A percentile compares a stretch with the other conserved stretches of the same genome.
Evolutionary conservation across 2,888 invertebrate species (phyloP).

Genomic region (Lagria hirta): DNA sequence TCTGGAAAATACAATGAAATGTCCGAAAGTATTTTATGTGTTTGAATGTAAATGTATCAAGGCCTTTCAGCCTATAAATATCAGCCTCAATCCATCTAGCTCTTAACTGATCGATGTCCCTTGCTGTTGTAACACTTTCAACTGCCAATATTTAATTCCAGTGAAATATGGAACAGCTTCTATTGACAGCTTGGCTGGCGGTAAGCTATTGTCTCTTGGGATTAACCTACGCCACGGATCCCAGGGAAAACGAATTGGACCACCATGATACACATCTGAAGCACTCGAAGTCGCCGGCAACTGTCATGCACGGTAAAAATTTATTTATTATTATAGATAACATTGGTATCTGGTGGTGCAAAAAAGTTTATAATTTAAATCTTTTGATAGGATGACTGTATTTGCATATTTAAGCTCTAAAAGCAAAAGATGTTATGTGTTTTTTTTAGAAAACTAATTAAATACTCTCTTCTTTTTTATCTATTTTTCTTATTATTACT

Average conservation of each 20-base stretch:
- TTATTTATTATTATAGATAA: too few species aligned
- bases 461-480: too few species aligned
- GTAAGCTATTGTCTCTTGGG: slow-evolving; percentile 31
- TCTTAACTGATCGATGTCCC: slow-evolving; percentile 3
- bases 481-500: too few species aligned
- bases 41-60: slow-evolving; percentile 1
- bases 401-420: too few species aligned
- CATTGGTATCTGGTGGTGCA: too few species aligned
- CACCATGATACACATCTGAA: slow-evolving; percentile 37
- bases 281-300: slow-evolving; percentile 48
- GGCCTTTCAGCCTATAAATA: too few species aligned
- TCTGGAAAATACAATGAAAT: slow-evolving; percentile 2
- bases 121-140: slow-evolving; percentile 3
- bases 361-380: too few species aligned
- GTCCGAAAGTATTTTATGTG: slow-evolving; percentile 1
- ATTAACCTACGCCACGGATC: slow-evolving; percentile 33
- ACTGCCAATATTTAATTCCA: slow-evolving; percentile 19
- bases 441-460: too few species aligned
- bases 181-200: slow-evolving; percentile 29
- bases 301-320: slow-evolving; percentile 44
- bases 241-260: slow-evolving; percentile 46
- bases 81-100: too few species aligned
- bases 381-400: too few species aligned
- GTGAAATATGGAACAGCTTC: slow-evolving; percentile 28
- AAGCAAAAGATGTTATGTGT: too few species aligned